Base-by-base conservation (phyloP, 1,140 invertebrate genomes). In the Wiebesia pumilae region DNA sequence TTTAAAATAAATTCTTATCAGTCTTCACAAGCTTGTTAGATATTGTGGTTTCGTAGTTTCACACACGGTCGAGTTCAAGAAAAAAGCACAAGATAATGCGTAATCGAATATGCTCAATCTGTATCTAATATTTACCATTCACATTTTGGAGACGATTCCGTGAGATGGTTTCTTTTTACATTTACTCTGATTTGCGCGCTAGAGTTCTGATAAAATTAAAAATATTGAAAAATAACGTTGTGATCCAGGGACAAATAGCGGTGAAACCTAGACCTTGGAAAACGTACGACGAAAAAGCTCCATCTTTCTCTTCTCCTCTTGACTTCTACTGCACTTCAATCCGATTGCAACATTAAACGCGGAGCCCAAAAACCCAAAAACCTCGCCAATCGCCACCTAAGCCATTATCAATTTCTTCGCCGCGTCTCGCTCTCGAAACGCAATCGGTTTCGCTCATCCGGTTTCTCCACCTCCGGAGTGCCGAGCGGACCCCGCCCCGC, bases 1-100 rank as follows among this genome's bases (percentile, higher is more conserved):
- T 71, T 82, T 71, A 69, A 69, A 73, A 69, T 73, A 33, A 82
- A 73, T 82, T 71, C 38, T 82, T 73, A 82, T 82, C 67, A 35
- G 16, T 47, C 30, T 12, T 14, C n/a, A 33, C n/a, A 47, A 82
- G 51, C 33, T 58, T 79, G 0, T 58, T 54, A 51, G 47, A 58
- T 43, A 43, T 30, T 10, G 9, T n/a, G 3, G 27, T 7, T 47
- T n/a, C 40, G 3, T n/a, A 47, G 38, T 75, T 75, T 51, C 0
- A 43, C 21, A 30, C 73, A 12, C 27, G 33, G 69, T 24, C 27
- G 80, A 62, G 62, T 27, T 7, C 58, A 27, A 27, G 58, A 14
- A 71, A 47, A 65, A 51, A 82, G 35, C 24, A 35, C 4, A 12
- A 33, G 65, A 27, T 69, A 47, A 82, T 82, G 27, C n/a, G 40